These are phyloP conservation scores for Neoaliturus tenellus DNA, from an alignment of 2,888 invertebrate genomes.

Conservation along the genomic window DNA sequence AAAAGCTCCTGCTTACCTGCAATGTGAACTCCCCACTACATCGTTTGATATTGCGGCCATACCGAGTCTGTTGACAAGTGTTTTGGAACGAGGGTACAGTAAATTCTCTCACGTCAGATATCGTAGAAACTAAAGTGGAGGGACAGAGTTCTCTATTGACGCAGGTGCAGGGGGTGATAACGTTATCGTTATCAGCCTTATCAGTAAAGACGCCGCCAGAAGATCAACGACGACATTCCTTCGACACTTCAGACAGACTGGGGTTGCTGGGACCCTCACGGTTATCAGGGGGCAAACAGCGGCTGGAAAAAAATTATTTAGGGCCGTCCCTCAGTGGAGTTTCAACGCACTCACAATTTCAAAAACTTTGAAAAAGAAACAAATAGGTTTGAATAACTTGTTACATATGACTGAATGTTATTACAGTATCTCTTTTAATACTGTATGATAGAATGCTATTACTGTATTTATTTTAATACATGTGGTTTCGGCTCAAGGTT, in stretches of 20 bases:
- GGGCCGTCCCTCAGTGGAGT: neutral
- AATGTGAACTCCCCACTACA: no score
- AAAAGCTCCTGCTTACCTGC: no score
- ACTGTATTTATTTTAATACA: no score
- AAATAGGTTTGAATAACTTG: no score
- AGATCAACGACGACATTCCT: conserved; percentile 8
- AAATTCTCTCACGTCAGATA: neutral
- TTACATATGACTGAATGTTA: no score
- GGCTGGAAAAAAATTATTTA: neutral
- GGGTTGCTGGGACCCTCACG: neutral
- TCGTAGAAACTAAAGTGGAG: neutral
- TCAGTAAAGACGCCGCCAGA: conserved; percentile 16
- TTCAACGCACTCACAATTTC: no score
- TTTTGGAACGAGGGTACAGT: neutral
- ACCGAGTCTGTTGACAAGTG: no score
- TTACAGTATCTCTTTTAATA: no score
- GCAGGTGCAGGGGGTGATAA: conserved; percentile 13
- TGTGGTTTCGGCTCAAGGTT: no score
- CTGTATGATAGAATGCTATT: no score
- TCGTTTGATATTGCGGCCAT: no score
- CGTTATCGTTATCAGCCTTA: conserved; percentile 12
- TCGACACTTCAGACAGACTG: neutral
- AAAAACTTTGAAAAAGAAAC: no score
- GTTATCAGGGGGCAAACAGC: neutral
- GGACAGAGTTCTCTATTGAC: neutral